Evolutionary conservation across 2,113 vertebrate genomes (phyloP), one percentile per base, ranked within the genome.

Genomic region (Parotia lawesii): DNA sequence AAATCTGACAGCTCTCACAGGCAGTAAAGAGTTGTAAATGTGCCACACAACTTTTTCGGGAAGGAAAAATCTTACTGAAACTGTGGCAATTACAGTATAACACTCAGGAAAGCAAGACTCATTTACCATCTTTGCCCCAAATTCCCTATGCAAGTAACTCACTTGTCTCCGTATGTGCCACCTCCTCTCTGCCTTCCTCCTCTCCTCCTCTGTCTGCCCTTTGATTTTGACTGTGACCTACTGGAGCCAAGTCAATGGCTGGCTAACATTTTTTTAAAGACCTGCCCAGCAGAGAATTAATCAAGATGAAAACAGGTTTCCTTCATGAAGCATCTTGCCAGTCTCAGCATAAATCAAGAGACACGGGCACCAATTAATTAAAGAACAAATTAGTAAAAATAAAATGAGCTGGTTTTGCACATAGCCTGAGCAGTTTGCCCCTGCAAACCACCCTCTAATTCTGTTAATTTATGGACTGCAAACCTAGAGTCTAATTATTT

Each of bases 401-500:
- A 75, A 89, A 94, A 85, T 38, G 47, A 85, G 89, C 76, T 90
- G 56, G 56, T 15, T 84, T 50, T 92, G 69, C 85, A 60, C 62
- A 38, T 6, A 85, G 78, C 50, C 70, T 37, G 40, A 87, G 60
- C 80, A 79, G 73, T 61, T 96, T 11, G 28, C 35, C 53, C 84
- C 70, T 70, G 42, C 76, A 81, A 93, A 70, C 45, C 47, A 75
- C 35, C 27, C 48, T 80, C 56, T 85, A 65, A 83, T 76, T 87
- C 69, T 75, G 56, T 70, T 94, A 65, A 90, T 93, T 87, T 75
- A 87, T 51, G 38, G 85, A 95, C 65, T 51, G 78, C 90, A 78
- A 93, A 87, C 73, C 79, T 48, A 51, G 70, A 83, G 69, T 35
- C 90, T 82, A 78, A 94, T 95, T 90, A 96, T 64, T 90, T 90